Percentiles rank a stretch among this genome's conserved stretches.
Evolutionary conservation across 2,888 invertebrate genomes (phyloP).

Genomic region (Lepetodrilus schrolli): DNA sequence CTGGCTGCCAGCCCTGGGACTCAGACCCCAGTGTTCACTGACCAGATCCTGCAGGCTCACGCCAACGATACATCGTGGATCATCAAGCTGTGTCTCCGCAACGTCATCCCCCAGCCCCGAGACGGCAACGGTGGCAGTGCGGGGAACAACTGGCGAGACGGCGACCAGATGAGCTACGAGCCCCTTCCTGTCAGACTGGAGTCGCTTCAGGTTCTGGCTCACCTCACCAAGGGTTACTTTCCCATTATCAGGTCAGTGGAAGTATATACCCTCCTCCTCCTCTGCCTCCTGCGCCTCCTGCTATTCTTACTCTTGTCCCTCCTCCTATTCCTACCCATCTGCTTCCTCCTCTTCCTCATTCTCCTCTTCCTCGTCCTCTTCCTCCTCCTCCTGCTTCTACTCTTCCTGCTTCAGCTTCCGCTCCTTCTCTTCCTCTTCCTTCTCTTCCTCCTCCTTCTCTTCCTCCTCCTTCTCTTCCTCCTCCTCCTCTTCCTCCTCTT

Average conservation of each 20-base stretch:
- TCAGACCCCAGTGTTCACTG: conserved; percentile 63
- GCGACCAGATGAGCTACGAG: conserved; percentile 40
- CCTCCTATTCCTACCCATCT: not conserved
- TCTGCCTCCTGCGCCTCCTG: not conserved
- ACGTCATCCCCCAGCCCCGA: conserved; percentile 59
- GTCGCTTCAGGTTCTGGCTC: conserved; percentile 81
- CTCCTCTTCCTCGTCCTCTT: not conserved
- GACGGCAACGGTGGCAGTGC: conserved; percentile 30
- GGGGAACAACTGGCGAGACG: conserved; percentile 72
- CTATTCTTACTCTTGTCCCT: not conserved
- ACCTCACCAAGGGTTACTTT: conserved; percentile 74
- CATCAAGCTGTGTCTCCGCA: conserved; percentile 70
- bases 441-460: not conserved
- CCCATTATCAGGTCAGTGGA: conserved; percentile 71
- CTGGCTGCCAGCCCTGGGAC: conserved; percentile 56
- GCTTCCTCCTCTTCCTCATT: not conserved
- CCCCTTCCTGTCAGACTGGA: conserved; percentile 84
- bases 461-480: not conserved
- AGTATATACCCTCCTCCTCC: not conserved
- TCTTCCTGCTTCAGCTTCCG: not conserved
- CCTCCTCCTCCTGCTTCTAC: not conserved
- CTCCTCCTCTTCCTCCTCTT: not conserved
- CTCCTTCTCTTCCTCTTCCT: not conserved
- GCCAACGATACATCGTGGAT: conserved; percentile 70
- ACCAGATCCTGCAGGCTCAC: conserved; percentile 56